These are phyloP conservation scores for Atlantisia rogersi DNA, from an alignment of 2,113 vertebrate genomes.

Conservation along the genomic window DNA sequence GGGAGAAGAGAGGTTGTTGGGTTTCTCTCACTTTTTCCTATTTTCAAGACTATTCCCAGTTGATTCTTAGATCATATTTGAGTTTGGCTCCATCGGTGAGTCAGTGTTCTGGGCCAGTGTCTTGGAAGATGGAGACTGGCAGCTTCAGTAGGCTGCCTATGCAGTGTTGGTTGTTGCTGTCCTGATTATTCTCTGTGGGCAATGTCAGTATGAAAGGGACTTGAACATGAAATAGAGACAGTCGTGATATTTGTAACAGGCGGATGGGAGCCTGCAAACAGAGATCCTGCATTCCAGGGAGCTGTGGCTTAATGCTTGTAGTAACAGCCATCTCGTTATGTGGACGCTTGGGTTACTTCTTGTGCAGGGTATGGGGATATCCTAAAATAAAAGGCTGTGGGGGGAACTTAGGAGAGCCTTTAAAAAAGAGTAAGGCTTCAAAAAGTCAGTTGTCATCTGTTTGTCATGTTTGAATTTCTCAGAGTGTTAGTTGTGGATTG, in stretches of 20 bases:
- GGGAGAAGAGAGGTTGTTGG: background rate
- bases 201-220: background rate
- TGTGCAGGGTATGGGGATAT: background rate
- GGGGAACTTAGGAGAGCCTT: background rate
- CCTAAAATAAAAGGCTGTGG: background rate
- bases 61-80: conserved; percentile 13
- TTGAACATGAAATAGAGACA: background rate
- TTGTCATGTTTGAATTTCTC: background rate
- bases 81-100: conserved; percentile 20
- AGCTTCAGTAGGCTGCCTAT: background rate
- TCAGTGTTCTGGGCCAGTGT: background rate
- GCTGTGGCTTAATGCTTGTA: background rate
- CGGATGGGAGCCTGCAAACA: fast-evolving
- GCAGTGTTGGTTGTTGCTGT: background rate
- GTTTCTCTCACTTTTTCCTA: background rate
- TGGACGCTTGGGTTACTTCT: background rate
- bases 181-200: background rate
- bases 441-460: background rate
- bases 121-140: background rate
- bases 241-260: background rate
- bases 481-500: background rate
- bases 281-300: background rate
- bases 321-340: background rate
- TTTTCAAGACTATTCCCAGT: background rate
- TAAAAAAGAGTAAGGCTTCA: background rate